Base-by-base conservation (phyloP, 2,888 invertebrate genomes). In the Diachrysia chrysitis region DNA sequence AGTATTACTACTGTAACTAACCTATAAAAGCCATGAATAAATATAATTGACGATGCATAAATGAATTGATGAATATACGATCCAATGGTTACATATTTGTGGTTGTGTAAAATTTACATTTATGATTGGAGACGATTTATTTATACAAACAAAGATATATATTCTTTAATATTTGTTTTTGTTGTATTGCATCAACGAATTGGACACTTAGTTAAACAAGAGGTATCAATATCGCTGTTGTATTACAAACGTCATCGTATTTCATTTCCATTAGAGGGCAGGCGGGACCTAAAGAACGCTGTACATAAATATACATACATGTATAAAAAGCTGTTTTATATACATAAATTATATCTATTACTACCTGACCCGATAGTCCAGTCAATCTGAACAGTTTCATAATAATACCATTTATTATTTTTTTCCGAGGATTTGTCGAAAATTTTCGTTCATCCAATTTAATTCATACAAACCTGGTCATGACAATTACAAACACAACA, bases 31-130 rank as follows among this genome's bases (percentile, higher is more conserved):
- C 67, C n/a, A 67, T 69, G 63, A 66, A 76, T 76, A 73, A 64
- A 65, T 66, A 67, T 59, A 25, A 71, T 69, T 66, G 65, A 71
- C 67, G 61, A 37, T 60, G 61, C 69, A 75, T 66, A 75, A 70
- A 79, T 74, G 64, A 70, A 83, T 78, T 71, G 70, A 73, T 78
- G 65, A 63, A 65, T 77, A 66, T 69, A 76, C 76, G 58, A 70
- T 65, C 53, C 61, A 23, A 66, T 65, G 64, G 63, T 63, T 74
- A 77, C 66, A 71, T 83, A 75, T 79, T 81, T 73, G 73, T 60
- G 54, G 66, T 72, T 66, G 66, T 73, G 54, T 75, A 60, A 81
- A 81, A 85, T 78, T 79, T 74, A 70, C 84, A 84, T 84, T 78
- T 71, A 66, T 78, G 84, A 82, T 85, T 85, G 84, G 71, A 64